Evolutionary conservation across 2,888 invertebrate genomes (phyloP).

Genomic region (Chromoteleia sp.): DNA sequence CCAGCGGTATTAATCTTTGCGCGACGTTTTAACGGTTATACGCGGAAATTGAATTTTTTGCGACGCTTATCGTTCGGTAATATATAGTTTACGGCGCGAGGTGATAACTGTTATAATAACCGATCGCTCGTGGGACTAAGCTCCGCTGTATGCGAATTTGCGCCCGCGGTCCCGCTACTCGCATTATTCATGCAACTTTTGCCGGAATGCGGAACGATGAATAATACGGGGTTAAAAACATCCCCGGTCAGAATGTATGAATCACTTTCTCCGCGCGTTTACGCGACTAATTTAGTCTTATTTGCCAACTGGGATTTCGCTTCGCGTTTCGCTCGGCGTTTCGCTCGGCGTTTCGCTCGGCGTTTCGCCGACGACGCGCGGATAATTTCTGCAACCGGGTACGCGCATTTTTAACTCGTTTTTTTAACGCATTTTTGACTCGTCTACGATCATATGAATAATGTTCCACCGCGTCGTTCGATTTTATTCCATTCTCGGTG

Average conservation of each 20-base stretch:
- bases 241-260: constrained; percentile 19
- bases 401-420: too few species aligned
- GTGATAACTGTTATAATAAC: constrained; percentile 53
- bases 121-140: constrained; percentile 36
- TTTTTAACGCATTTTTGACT: too few species aligned
- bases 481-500: constrained; percentile 34
- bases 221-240: constrained; percentile 13
- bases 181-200: constrained; percentile 48
- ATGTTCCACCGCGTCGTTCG: constrained; percentile 15
- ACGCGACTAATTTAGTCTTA: constrained; percentile 27
- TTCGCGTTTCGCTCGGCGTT: not conserved
- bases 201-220: not conserved
- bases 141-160: constrained; percentile 6
- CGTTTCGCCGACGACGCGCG: too few species aligned
- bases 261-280: constrained; percentile 17
- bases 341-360: not conserved
- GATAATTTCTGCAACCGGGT: not conserved
- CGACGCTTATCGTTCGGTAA: constrained; percentile 29
- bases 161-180: not conserved
- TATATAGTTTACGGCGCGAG: constrained; percentile 37
- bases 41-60: constrained; percentile 46
- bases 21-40: constrained; percentile 42
- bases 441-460: constrained; percentile 25
- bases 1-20: constrained; percentile 18
- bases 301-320: constrained; percentile 17